Evolutionary conservation across 2,797 vertebrate species (phyloP), one percentile per base, ranked within the genome.

Genomic region (Betta splendens): DNA sequence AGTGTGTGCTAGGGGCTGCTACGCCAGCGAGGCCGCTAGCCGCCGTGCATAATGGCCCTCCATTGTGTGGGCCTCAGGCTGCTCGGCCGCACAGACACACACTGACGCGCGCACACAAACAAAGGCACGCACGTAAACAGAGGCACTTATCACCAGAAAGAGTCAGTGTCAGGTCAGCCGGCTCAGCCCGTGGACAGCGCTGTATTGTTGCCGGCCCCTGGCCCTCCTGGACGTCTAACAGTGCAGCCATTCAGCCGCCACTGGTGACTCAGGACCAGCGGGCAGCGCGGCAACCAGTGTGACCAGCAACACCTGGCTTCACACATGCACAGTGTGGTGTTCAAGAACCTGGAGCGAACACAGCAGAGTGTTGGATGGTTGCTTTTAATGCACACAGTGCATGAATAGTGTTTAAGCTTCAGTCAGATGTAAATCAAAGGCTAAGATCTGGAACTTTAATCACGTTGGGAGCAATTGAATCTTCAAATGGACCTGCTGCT

Each of bases 231-330:
- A 80, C 69, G 40, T 69, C 67, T 26, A 79, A 87, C 87, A 89
- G 77, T 87, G 83, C 51, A 38, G 40, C 57, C 86, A 87, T 89
- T 90, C 75, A 89, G 58, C n/a, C 32, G 78, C 61, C 54, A 50
- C 37, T 74, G 81, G 71, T 90, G 89, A 89, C 56, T 90, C 89
- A 86, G 85, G 81, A 85, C 64, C 75, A 69, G 79, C 37, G 32
- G 61, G 51, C 76, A 71, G 64, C 25, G 10, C 15, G 12, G 63
- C 73, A 38, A 66, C 63, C 78, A 81, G 70, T 56, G 52, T 68
- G 75, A 74, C 72, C 72, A 58, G 69, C 75, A 78, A 56, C 86
- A 88, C 89, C 88, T 89, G 84, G 67, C 72, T 31, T 75, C 69
- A 86, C 83, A 85, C 76, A 73, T 33, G 21, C 51, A 29, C 69